Evolutionary conservation across 2,113 vertebrate genomes (phyloP), one percentile per base, ranked within the genome.

Genomic region (Bucco capensis): DNA sequence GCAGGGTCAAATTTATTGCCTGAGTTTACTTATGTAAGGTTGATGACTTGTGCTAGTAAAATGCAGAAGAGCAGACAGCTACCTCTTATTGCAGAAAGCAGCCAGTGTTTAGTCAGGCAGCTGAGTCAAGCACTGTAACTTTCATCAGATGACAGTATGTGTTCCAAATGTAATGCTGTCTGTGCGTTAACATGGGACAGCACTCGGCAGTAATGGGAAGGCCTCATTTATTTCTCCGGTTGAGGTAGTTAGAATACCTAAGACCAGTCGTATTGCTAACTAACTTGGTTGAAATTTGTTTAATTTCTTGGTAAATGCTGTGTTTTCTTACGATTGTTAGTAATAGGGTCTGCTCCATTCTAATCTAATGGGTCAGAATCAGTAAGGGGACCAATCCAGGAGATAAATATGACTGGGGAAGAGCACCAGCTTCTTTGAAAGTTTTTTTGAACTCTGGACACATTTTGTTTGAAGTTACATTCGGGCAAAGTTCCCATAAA

Each of bases 381-480:
- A 46, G 96, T 98, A 8, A 96, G 91, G 97, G 97, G 56, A 97
- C 97, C 44, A 93, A 96, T 88, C 97, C 95, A 25, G 98, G 96
- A 66, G 97, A 97, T 22, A 86, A 98, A 98, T 83, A 96, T 96
- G 60, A 92, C 88, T 7, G 97, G 92, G 7, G 95, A 98, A 84
- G 92, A 54, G 97, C 97, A n/a, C 96, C 96, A 64, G 96, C 97
- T 95, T 98, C 97, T 93, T 94, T 92, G 87, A 97, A 98, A 28
- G 97, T 97, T 92, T 98, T 98, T 5, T 96, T 96, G 92, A 97
- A 97, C 69, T 97, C 95, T 69, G 95, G 95, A 96, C 97, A 64
- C 97, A 97, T 82, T 98, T 98, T 61, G 96, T 96, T 44, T 97
- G 97, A 25, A 98, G 97, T 86, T 98, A 98, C 86, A 97, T 97